Percentiles rank a stretch among this genome's conserved stretches.
These are phyloP conservation scores for Perizoma affinitatum DNA, from an alignment of 2,888 invertebrate species.

Conservation along the genomic window DNA sequence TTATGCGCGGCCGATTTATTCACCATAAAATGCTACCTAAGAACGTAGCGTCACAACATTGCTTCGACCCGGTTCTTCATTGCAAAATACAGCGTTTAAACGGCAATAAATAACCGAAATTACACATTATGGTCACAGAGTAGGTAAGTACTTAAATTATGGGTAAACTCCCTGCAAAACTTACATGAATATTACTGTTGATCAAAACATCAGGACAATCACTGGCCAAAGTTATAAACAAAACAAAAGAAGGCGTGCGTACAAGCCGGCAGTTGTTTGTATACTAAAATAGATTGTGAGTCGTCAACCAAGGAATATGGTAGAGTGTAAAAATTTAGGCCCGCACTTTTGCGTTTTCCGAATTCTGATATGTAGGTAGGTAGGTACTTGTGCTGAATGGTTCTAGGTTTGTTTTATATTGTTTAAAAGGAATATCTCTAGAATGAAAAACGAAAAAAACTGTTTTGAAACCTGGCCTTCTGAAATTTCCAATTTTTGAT, in stretches of 20 bases:
- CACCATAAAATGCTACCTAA: not conserved
- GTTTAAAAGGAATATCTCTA: no score
- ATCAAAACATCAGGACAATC: not conserved
- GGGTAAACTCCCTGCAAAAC: no score
- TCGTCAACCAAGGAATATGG: not conserved
- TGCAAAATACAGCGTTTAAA: not conserved
- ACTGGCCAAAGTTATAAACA: not conserved
- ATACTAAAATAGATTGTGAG: slow-evolving; percentile 26
- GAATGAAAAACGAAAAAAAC: no score
- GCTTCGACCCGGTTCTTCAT: not conserved
- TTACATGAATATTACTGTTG: not conserved
- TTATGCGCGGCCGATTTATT: not conserved
- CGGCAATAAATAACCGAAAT: not conserved
- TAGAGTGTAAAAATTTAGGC: no score
- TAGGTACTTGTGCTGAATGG: no score
- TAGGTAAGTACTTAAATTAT: no score
- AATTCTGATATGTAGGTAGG: no score
- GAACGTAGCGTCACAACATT: not conserved
- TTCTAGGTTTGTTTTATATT: no score
- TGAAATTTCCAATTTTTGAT: no score
- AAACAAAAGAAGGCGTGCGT: slow-evolving; percentile 19
- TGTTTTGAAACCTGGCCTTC: no score
- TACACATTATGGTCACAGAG: not conserved
- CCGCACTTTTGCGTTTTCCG: no score
- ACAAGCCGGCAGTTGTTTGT: slow-evolving; percentile 16